Percentiles rank a stretch among this genome's conserved stretches.
phyloP scores from a whole-genome alignment of 92 coral and sea anemone genomes.

The Paragorgia papillata region DNA sequence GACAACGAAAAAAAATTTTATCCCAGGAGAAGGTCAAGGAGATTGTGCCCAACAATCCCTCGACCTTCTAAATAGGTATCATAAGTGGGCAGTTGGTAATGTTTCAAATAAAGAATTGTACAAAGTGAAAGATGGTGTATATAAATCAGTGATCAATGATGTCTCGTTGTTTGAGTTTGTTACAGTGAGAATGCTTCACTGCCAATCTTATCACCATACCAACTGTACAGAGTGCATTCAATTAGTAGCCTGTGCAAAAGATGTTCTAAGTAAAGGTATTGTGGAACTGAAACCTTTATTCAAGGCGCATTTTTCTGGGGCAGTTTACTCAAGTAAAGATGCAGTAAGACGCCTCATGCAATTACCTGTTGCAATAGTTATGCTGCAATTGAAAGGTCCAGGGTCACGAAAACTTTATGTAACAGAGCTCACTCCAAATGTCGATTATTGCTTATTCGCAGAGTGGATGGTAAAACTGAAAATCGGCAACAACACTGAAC shows the following conservation, averaged over 20 bases:
- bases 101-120: conserved; percentile 27
- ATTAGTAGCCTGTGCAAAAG: conserved; percentile 7
- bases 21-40: conserved; percentile 32
- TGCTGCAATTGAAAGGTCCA: conserved; percentile 59
- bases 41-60: conserved; percentile 2
- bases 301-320: conserved; percentile 25
- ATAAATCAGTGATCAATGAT: conserved; percentile 28
- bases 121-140: conserved; percentile 40
- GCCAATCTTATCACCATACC: conserved; percentile 2
- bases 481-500: background rate
- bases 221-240: background rate
- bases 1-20: conserved; percentile 12
- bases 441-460: conserved; percentile 25
- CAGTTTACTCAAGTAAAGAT: conserved; percentile 50
- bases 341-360: conserved; percentile 60
- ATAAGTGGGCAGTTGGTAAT: conserved; percentile 40
- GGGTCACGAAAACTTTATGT: conserved; percentile 65
- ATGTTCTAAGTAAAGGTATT: conserved; percentile 32
- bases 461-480: conserved; percentile 33
- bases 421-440: conserved; percentile 47
- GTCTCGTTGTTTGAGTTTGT: conserved; percentile 40
- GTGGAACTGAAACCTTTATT: conserved; percentile 37
- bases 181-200: conserved; percentile 23
- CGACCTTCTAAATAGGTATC: conserved; percentile 13
- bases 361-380: conserved; percentile 49